Percentiles rank a stretch among this genome's conserved stretches.
Conservation (phyloP, 2,888 invertebrate species). For the Leptothorax acervorum region DNA sequence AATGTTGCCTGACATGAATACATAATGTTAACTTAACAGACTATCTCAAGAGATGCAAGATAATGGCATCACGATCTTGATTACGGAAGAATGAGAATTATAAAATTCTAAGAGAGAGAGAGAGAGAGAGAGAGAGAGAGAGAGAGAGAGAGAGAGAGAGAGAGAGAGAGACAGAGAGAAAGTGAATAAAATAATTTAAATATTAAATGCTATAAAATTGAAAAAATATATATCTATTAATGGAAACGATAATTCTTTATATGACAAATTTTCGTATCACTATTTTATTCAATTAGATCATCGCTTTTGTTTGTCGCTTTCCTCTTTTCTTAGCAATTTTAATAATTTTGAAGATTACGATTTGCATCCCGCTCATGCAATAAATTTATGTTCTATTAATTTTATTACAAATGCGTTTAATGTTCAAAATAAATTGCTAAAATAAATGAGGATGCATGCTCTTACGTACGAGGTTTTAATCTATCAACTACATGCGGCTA, state of each 20-base stretch:
- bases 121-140: no score
- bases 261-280: neutral
- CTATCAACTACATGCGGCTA: neutral
- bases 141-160: no score
- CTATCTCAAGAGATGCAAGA: slow-evolving; percentile 16
- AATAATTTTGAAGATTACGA: neutral
- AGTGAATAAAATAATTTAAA: neutral
- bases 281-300: neutral
- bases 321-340: neutral
- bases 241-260: neutral
- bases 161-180: no score
- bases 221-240: neutral
- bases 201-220: neutral
- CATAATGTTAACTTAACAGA: neutral
- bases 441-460: neutral
- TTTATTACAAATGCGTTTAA: neutral
- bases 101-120: neutral
- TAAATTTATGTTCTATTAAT: slow-evolving; percentile 16
- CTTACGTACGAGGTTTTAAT: neutral
- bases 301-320: neutral
- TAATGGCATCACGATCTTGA: slow-evolving; percentile 25
- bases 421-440: neutral
- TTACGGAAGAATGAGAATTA: slow-evolving; percentile 4
- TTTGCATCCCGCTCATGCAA: neutral
- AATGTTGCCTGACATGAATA: slow-evolving; percentile 22